A percentile compares a stretch with the other conserved stretches of the same genome.
These are phyloP conservation scores for Turritopsis dohrnii DNA, from an alignment of 30 jellyfish, hydroid and myxozoan species.

Conservation along the genomic window DNA sequence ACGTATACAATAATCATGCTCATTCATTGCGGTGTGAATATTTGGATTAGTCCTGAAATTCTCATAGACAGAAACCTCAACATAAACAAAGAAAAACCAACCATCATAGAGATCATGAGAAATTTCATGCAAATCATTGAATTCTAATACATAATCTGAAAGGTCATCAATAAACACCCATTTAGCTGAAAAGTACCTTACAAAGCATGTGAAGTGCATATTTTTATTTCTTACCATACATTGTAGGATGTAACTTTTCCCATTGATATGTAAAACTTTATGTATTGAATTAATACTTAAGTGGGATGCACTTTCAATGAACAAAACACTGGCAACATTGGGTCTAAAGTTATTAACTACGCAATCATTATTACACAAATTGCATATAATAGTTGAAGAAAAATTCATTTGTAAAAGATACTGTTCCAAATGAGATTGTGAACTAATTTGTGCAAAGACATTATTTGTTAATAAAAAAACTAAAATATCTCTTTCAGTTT, in stretches of 20 bases:
- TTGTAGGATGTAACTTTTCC: neutral
- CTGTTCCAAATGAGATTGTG: neutral
- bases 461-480: neutral
- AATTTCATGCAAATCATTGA: neutral
- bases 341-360: neutral
- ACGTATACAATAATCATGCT: neutral
- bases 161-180: neutral
- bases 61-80: neutral
- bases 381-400: neutral
- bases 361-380: neutral
- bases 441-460: neutral
- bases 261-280: neutral
- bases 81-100: neutral
- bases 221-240: neutral
- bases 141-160: neutral
- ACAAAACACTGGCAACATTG: neutral
- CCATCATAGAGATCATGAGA: neutral
- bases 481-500: neutral
- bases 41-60: neutral
- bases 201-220: neutral
- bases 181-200: neutral
- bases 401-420: neutral
- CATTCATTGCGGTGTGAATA: neutral
- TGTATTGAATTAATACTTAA: neutral
- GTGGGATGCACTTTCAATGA: neutral